Percentiles rank a stretch among this genome's conserved stretches.
These are phyloP conservation scores for Fregetta grallaria DNA, from an alignment of 2,113 vertebrate species.

Conservation along the genomic window DNA sequence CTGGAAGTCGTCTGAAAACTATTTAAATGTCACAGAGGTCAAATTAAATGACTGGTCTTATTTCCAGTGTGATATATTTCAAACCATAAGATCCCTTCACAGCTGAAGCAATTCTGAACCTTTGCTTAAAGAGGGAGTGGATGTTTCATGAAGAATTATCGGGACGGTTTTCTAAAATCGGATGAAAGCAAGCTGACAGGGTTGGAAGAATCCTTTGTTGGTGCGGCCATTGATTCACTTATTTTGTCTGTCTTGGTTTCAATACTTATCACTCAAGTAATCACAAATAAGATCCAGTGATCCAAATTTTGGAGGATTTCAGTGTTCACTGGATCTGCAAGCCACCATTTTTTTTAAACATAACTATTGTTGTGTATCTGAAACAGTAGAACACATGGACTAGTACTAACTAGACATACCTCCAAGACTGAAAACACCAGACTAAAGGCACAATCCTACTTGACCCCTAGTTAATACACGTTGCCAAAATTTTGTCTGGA, in stretches of 20 bases:
- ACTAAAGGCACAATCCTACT: not conserved
- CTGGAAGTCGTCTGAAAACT: slow-evolving; percentile 34
- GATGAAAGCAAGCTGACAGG: not conserved
- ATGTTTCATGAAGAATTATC: not conserved
- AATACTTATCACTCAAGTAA: not conserved
- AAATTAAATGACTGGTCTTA: slow-evolving; percentile 28
- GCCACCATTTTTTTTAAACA: not conserved
- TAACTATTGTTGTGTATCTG: not conserved
- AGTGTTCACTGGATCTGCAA: not conserved
- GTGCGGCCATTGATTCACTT: not conserved
- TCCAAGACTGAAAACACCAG: not conserved
- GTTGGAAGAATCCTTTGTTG: not conserved
- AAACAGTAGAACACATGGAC: not conserved
- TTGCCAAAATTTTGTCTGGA: not conserved
- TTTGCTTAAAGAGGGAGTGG: not conserved
- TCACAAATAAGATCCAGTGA: not conserved
- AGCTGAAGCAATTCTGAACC: not conserved
- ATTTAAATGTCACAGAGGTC: not conserved
- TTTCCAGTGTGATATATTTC: not conserved
- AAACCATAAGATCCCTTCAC: not conserved
- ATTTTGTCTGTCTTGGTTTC: not conserved
- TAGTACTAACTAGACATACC: not conserved
- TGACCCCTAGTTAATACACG: not conserved
- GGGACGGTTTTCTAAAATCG: not conserved
- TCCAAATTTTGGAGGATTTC: not conserved